phyloP scores from a whole-genome alignment of 2,113 vertebrate species.

The Speoplatyrhinus poulsoni region DNA sequence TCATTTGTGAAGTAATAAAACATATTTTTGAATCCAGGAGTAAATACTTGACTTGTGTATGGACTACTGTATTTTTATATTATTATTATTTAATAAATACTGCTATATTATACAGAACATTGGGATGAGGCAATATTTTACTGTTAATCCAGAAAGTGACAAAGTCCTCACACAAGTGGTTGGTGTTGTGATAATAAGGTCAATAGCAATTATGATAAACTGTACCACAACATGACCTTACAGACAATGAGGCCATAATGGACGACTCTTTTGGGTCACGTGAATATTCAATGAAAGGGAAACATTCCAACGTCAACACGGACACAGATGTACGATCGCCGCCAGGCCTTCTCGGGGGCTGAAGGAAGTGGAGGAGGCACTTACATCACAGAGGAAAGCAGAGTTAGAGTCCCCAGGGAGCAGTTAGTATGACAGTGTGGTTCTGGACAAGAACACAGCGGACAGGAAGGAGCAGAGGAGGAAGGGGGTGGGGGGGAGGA shows the following conservation, averaged over 20 bases:
- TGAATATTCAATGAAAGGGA: constrained; percentile 10
- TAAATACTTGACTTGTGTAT: background rate
- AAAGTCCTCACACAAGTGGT: too few species aligned
- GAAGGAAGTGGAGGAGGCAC: constrained; percentile 82
- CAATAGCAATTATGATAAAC: constrained; percentile 37
- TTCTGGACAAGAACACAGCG: constrained; percentile 92
- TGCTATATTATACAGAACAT: background rate
- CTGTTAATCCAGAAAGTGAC: too few species aligned
- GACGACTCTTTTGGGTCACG: too few species aligned
- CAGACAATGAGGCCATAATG: too few species aligned
- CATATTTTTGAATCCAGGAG: background rate
- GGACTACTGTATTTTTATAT: background rate
- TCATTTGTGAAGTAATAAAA: background rate
- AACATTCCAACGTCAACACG: constrained; percentile 64
- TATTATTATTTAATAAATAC: constrained; percentile 4
- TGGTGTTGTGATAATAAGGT: too few species aligned
- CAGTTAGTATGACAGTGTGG: constrained; percentile 99
- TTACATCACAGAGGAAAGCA: constrained; percentile 95
- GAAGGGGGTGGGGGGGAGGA: constrained; percentile 38
- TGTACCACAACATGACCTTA: constrained; percentile 17
- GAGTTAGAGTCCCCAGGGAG: constrained; percentile 98
- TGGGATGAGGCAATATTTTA: too few species aligned
- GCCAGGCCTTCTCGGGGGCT: constrained; percentile 52
- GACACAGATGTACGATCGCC: constrained; percentile 50
- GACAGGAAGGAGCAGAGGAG: constrained; percentile 73